Evolutionary conservation across 2,797 vertebrate species (phyloP).

Genomic region (Picus viridis): DNA sequence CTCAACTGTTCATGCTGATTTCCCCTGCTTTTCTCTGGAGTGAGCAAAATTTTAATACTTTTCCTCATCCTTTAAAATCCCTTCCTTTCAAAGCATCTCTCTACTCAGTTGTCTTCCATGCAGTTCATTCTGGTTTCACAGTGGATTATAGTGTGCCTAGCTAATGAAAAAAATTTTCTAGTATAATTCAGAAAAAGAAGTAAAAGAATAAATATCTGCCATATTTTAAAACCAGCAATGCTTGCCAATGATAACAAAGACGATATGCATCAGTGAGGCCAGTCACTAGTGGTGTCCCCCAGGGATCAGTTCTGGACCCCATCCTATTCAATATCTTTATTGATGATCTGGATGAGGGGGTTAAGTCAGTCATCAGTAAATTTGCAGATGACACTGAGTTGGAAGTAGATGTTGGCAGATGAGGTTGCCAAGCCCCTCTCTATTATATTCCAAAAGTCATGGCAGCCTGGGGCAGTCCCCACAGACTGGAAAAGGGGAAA

Average conservation of each 20-base stretch:
- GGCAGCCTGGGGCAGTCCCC: too few species aligned
- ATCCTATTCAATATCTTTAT: too few species aligned
- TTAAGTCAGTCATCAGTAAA: too few species aligned
- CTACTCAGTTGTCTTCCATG: neutral
- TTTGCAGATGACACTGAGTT: too few species aligned
- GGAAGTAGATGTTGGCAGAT: too few species aligned
- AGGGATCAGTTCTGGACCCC: too few species aligned
- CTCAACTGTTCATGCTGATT: neutral
- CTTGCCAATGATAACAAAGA: neutral
- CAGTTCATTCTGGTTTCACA: neutral
- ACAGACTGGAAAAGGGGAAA: too few species aligned
- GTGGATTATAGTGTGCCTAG: neutral
- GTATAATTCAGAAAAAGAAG: neutral
- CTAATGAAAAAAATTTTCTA: neutral
- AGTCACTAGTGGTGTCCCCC: too few species aligned
- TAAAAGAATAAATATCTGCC: too few species aligned
- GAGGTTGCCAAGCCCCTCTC: too few species aligned
- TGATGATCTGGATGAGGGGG: too few species aligned
- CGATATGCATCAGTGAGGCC: neutral
- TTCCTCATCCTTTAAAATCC: neutral
- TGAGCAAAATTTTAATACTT: neutral
- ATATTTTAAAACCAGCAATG: neutral
- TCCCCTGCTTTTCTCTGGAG: accelerated
- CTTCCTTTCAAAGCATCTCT: neutral
- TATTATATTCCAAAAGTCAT: too few species aligned